Evolutionary conservation across 2,888 invertebrate species (phyloP).

Genomic region (Apotomis capreana): DNA sequence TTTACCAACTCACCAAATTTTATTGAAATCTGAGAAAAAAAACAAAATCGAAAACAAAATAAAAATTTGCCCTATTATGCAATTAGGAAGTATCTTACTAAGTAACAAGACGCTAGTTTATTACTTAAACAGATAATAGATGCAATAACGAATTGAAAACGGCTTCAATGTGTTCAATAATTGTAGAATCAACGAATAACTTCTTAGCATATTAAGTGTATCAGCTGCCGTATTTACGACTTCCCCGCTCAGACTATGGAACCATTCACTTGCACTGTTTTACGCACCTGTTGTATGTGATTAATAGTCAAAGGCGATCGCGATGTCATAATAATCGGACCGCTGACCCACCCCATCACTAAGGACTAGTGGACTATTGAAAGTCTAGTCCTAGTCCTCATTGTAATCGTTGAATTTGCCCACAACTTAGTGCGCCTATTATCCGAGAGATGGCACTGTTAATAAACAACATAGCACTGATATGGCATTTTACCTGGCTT

Average conservation of each 20-base stretch:
- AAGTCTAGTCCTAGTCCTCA: background rate
- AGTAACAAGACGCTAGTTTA: background rate
- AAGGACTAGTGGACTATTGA: background rate
- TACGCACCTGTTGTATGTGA: slow-evolving; percentile 75
- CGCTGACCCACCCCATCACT: slow-evolving; percentile 51
- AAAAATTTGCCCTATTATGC: too few species aligned
- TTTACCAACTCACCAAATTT: too few species aligned
- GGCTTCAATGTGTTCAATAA: slow-evolving; percentile 53
- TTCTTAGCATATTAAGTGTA: slow-evolving; percentile 52
- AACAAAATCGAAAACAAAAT: too few species aligned
- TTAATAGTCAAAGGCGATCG: slow-evolving; percentile 69
- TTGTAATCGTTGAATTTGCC: too few species aligned
- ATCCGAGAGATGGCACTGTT: too few species aligned
- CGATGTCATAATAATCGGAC: slow-evolving; percentile 68
- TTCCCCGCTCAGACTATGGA: slow-evolving; percentile 59
- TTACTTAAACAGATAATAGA: background rate
- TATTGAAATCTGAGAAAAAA: too few species aligned
- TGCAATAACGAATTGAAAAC: slow-evolving; percentile 38
- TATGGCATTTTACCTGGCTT: too few species aligned
- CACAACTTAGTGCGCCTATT: too few species aligned
- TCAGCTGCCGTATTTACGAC: slow-evolving; percentile 76
- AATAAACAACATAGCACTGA: too few species aligned
- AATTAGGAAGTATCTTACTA: background rate
- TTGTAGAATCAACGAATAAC: slow-evolving; percentile 60
- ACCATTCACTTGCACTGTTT: slow-evolving; percentile 60